A percentile compares a stretch with the other conserved stretches of the same genome.
phyloP scores from a whole-genome alignment of 2,888 invertebrate species.

The Phaonia tiefii region DNA sequence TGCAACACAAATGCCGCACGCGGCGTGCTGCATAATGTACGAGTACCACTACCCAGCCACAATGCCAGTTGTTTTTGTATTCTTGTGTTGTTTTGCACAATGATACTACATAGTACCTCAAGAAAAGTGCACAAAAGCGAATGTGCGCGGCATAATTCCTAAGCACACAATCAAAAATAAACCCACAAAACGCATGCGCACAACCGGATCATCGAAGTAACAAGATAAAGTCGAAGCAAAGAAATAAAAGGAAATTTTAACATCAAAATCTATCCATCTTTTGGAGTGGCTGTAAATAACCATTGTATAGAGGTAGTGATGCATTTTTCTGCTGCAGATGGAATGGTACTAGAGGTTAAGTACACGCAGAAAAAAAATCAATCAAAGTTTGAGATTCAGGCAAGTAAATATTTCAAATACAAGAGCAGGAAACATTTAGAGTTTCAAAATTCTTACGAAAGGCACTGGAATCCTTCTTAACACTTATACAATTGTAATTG shows the following conservation, averaged over 20 bases:
- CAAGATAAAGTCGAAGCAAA: neutral
- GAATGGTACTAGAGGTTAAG: no score
- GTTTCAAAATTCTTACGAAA: no score
- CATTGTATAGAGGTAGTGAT: neutral
- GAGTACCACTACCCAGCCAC: no score
- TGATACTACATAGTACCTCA: neutral
- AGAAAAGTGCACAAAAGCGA: neutral
- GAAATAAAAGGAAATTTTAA: neutral
- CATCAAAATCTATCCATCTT: slow-evolving; percentile 13
- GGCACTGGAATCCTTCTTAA: no score
- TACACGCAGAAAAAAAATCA: no score
- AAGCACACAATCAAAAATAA: neutral
- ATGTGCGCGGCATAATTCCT: neutral
- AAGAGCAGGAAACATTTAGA: no score
- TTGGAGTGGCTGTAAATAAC: slow-evolving; percentile 15
- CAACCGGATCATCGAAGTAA: neutral
- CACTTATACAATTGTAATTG: no score
- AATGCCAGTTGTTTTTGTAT: no score
- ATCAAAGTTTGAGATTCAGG: no score
- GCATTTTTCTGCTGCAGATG: neutral
- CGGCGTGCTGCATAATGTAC: neutral
- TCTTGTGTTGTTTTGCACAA: no score
- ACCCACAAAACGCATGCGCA: neutral
- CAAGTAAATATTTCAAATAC: no score
- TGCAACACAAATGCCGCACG: slow-evolving; percentile 3